Percentiles rank a stretch among this genome's conserved stretches.
Conservation (phyloP, 2,797 vertebrate species). For the Euthynnus affinis region DNA sequence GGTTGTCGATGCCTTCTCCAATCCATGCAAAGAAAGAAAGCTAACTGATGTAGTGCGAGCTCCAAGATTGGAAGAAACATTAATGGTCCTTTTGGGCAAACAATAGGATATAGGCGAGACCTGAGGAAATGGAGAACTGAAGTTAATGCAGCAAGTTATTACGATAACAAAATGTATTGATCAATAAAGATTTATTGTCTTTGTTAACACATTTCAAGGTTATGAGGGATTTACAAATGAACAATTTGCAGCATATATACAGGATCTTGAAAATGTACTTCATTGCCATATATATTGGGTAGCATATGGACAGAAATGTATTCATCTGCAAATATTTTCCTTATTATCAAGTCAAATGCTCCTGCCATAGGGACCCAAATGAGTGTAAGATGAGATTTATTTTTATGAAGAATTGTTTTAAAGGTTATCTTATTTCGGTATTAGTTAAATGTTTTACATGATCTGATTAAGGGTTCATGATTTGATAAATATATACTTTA, state of each 20-base stretch:
- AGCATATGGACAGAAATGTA: conserved; percentile 33
- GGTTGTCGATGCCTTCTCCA: background rate
- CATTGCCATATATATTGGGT: background rate
- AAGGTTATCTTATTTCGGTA: no score
- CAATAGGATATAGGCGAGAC: background rate
- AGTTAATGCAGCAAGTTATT: conserved; percentile 20
- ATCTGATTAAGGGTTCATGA: no score
- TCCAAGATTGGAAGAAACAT: conserved; percentile 41
- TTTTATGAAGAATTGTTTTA: no score
- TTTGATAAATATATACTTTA: no score
- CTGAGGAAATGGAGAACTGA: background rate
- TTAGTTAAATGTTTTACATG: no score
- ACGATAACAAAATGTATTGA: background rate
- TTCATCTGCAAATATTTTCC: conserved; percentile 31
- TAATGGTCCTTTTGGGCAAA: conserved; percentile 31
- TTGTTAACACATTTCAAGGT: conserved; percentile 23
- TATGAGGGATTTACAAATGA: background rate
- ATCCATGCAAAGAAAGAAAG: conserved; percentile 1
- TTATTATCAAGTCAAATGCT: conserved; percentile 14
- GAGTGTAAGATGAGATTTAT: background rate
- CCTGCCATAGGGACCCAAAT: background rate
- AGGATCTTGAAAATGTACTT: background rate
- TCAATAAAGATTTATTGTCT: conserved; percentile 17
- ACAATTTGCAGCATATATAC: background rate
- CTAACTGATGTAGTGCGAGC: conserved; percentile 31